Evolutionary conservation across 2,797 vertebrate genomes (phyloP).

Genomic region (Discoglossus pictus): DNA sequence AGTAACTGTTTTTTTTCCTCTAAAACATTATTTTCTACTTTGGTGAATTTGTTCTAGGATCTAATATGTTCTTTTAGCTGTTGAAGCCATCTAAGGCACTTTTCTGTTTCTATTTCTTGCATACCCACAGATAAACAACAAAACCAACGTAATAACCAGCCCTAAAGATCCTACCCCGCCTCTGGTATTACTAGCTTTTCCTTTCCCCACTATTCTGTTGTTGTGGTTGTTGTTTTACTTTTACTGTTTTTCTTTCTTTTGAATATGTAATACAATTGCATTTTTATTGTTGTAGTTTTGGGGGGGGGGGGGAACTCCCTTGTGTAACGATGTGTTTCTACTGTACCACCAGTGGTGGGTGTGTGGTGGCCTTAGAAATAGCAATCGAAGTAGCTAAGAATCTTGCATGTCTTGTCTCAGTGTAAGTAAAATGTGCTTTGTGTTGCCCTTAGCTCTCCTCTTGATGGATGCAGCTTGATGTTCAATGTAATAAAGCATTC

Average conservation of each 20-base stretch:
- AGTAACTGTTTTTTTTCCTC: constrained; percentile 40
- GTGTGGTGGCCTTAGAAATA: constrained; percentile 35
- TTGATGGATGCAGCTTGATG: constrained; percentile 54
- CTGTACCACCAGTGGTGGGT: constrained; percentile 55
- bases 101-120: constrained; percentile 83
- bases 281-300: constrained; percentile 51
- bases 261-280: constrained; percentile 51
- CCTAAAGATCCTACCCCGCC: constrained; percentile 93
- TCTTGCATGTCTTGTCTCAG: constrained; percentile 70
- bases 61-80: constrained; percentile 61
- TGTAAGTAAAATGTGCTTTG: constrained; percentile 61
- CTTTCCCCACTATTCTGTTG: constrained; percentile 64
- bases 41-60: constrained; percentile 58
- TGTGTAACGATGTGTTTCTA: constrained; percentile 59
- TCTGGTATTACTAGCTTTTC: constrained; percentile 88
- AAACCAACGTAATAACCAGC: constrained; percentile 97
- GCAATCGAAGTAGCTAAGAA: constrained; percentile 51
- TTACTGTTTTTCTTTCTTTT: constrained; percentile 59
- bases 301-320: constrained; percentile 59
- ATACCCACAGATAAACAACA: constrained; percentile 97
- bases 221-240: constrained; percentile 59
- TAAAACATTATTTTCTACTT: constrained; percentile 58
- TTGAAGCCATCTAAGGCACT: constrained; percentile 63
- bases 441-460: constrained; percentile 66
- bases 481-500: constrained; percentile 47